phyloP scores from a whole-genome alignment of 2,113 vertebrate species.

The Fulmarus glacialis region DNA sequence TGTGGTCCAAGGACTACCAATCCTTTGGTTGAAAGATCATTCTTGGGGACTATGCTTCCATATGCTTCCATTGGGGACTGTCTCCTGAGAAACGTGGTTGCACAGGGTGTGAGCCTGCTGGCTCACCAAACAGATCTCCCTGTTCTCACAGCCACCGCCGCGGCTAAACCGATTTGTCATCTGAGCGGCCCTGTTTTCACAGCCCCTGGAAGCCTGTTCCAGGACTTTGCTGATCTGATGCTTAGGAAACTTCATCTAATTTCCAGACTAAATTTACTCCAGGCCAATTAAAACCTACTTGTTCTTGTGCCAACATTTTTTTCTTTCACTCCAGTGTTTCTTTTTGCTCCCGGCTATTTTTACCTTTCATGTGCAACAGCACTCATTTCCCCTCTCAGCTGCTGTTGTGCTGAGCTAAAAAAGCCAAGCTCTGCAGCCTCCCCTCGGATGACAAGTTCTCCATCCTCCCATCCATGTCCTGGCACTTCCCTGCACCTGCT shows the following conservation, averaged over 20 bases:
- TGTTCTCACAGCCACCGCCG: neutral
- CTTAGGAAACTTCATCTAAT: slow-evolving; percentile 30
- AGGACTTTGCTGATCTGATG: neutral
- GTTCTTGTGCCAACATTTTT: neutral
- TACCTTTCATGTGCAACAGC: neutral
- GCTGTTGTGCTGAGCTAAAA: neutral
- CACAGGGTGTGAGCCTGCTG: neutral
- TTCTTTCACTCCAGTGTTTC: neutral
- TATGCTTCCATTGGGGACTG: no score
- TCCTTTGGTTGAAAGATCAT: neutral
- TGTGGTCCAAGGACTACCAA: neutral
- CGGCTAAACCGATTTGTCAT: neutral
- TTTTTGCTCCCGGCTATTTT: slow-evolving; percentile 39
- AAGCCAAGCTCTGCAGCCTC: neutral
- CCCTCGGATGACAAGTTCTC: neutral
- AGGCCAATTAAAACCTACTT: slow-evolving; percentile 49
- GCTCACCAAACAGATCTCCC: neutral
- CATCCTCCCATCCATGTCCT: neutral
- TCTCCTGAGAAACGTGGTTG: neutral
- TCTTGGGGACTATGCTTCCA: neutral
- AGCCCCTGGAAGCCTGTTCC: neutral
- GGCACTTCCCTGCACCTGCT: neutral
- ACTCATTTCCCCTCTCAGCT: neutral
- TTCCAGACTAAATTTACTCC: slow-evolving; percentile 55
- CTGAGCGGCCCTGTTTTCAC: neutral